Percentiles rank a stretch among this genome's conserved stretches.
Evolutionary conservation across 1,140 invertebrate species (phyloP).

Genomic region (Drosophila serrata): DNA sequence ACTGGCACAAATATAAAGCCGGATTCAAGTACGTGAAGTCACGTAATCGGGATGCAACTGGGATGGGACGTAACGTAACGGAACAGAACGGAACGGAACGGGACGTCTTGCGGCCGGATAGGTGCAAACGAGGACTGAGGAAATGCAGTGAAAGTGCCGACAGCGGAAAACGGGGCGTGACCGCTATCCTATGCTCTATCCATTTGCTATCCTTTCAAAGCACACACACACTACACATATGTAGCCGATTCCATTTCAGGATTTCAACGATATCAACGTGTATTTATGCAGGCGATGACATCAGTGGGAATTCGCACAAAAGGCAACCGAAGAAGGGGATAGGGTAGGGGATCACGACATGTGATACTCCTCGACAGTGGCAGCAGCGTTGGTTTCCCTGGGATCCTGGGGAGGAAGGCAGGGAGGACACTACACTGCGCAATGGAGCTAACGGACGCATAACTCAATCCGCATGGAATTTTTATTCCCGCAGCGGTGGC

Average conservation of each 20-base stretch:
- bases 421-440: constrained; percentile 29
- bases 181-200: constrained; percentile 28
- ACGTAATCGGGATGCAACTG: constrained; percentile 51
- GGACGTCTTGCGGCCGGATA: constrained; percentile 32
- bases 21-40: constrained; percentile 49
- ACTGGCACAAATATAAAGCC: constrained; percentile 2
- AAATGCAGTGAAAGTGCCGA: constrained; percentile 78
- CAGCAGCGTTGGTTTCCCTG: not conserved
- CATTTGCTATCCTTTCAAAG: constrained; percentile 13
- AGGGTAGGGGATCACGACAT: constrained; percentile 8
- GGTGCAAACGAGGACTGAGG: constrained; percentile 44
- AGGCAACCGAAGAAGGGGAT: not conserved
- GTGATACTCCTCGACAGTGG: constrained; percentile 33
- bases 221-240: not conserved
- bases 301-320: constrained; percentile 53
- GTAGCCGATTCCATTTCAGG: constrained; percentile 16
- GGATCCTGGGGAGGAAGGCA: not conserved
- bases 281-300: constrained; percentile 66
- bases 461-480: constrained; percentile 83
- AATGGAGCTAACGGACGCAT: constrained; percentile 81
- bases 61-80: not conserved
- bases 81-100: not conserved
- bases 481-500: constrained; percentile 82
- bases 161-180: constrained; percentile 47
- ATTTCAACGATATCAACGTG: constrained; percentile 23